Evolutionary conservation across 2,888 invertebrate genomes (phyloP), one percentile per base, ranked within the genome.

Genomic region (Acrobasis repandana): DNA sequence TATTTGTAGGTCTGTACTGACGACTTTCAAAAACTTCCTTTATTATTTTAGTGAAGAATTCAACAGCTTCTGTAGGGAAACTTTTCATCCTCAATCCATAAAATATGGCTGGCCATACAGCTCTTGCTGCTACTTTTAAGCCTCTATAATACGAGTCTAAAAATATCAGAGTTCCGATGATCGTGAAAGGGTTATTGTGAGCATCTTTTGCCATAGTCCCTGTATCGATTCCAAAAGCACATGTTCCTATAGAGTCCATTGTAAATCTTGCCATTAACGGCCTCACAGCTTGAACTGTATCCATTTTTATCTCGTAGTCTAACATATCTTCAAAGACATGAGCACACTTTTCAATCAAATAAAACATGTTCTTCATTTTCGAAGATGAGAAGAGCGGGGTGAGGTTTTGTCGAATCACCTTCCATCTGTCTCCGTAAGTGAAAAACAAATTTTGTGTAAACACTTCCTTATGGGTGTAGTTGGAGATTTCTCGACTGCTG

Each of bases 321-420:
- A 59, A 15, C 46, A 51, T 51, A 4, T 65, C 68, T 49, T 88
- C 85, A 1, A 85, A 77, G 0, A 65, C 65, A 10, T 67, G 61
- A 0, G 77, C 61, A 58, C 83, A 83, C 9, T 79, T 75, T 50
- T 77, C 74, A 4, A 88, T 80, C 10, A 88, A 65, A 61, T 80
- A 69, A 56, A 88, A 90, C 90, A 90, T 90, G 18, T 77, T 85
- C 64, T 80, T 88, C 77, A 88, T 85, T 67, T 88, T 90, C 0
- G 80, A 70, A 0, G 84, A 77, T 0, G 89, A 79, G 65, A 88
- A 90, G 0, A 89, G 59, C 0, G 85, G 85, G 0, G 85, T 83
- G 14, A 85, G 62, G 59, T 86, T 85, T 64, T 88, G 88, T 0
- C 89, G 71, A 2, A 82, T 43, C 0, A 86, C 78, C 58, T 82